A percentile compares a stretch with the other conserved stretches of the same genome.
Evolutionary conservation across 92 coral and sea anemone species (phyloP).

Genomic region (Epizoanthus scotinus): DNA sequence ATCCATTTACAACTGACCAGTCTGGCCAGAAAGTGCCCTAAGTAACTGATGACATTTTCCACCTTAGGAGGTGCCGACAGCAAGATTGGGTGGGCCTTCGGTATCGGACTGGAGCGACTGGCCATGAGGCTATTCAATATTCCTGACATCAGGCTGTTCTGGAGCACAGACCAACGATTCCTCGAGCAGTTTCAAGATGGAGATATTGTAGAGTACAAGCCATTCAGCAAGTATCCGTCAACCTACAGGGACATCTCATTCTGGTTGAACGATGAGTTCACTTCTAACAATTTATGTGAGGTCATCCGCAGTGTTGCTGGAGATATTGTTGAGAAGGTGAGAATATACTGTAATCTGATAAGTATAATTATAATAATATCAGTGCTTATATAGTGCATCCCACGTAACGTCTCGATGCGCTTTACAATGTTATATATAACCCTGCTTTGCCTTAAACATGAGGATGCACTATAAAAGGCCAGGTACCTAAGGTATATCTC

Average conservation of each 20-base stretch:
- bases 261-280: conserved; percentile 82
- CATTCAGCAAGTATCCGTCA: conserved; percentile 98
- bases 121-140: conserved; percentile 95
- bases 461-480: too few species aligned
- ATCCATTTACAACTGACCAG: too few species aligned
- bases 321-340: conserved; percentile 94
- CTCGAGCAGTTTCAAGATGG: conserved; percentile 76
- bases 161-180: conserved; percentile 92
- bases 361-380: too few species aligned
- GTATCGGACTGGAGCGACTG: conserved; percentile 93
- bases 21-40: too few species aligned
- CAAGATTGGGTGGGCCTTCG: conserved; percentile 98
- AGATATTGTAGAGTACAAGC: conserved; percentile 76
- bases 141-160: conserved; percentile 95
- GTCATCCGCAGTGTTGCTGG: conserved; percentile 91
- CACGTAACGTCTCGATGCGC: too few species aligned
- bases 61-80: conserved; percentile 85
- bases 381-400: too few species aligned
- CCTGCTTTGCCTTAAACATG: too few species aligned
- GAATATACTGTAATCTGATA: not conserved
- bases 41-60: not conserved
- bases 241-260: conserved; percentile 88
- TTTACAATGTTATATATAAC: not conserved
- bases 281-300: conserved; percentile 88
- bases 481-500: too few species aligned